These are phyloP conservation scores for Empidonax alnorum DNA, from an alignment of 2,113 vertebrate genomes.

Conservation along the genomic window DNA sequence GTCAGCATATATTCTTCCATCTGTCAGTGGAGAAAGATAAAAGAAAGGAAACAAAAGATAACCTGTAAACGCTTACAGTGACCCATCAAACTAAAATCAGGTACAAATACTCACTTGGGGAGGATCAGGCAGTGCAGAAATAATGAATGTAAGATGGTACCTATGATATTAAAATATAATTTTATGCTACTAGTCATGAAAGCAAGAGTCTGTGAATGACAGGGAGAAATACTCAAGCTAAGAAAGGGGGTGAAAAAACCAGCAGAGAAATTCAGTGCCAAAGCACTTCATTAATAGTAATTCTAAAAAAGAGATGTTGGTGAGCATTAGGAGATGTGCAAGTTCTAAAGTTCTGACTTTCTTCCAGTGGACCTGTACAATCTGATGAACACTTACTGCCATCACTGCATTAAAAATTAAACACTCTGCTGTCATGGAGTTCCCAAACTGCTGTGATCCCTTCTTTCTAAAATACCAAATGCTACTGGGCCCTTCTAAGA, in stretches of 20 bases:
- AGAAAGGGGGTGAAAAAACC: not conserved
- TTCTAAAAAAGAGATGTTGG: not conserved
- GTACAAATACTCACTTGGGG: not conserved
- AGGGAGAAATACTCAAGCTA: not conserved
- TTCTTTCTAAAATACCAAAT: not conserved
- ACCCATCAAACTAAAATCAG: not conserved
- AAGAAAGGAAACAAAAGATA: not conserved
- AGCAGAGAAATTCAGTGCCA: not conserved
- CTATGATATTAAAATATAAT: not conserved
- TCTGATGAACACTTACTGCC: not conserved
- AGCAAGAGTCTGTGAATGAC: not conserved
- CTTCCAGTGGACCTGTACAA: not conserved
- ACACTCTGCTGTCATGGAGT: accelerated
- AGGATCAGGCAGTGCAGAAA: not conserved
- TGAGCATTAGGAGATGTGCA: not conserved
- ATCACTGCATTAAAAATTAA: not conserved
- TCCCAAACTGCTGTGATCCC: not conserved
- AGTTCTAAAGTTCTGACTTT: not conserved
- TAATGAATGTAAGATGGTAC: not conserved
- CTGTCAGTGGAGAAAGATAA: not conserved
- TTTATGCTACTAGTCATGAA: not conserved
- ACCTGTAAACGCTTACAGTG: not conserved
- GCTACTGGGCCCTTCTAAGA: not conserved
- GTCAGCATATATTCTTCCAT: not conserved
- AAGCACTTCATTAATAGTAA: not conserved